These are phyloP conservation scores for Tinea semifulvella DNA, from an alignment of 2,888 invertebrate genomes.

Conservation along the genomic window DNA sequence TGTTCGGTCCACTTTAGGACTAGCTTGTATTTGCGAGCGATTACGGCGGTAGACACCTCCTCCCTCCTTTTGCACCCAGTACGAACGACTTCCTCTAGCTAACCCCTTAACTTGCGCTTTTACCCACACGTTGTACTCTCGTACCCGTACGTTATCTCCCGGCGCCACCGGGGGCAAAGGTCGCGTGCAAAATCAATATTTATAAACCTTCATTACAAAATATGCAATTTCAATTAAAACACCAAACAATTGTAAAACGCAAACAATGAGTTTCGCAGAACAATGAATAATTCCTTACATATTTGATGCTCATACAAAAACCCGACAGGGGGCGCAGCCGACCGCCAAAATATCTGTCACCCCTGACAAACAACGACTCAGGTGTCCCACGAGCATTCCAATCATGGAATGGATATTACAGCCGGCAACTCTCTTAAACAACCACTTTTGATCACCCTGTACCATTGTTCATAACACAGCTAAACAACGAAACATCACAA, in stretches of 20 bases:
- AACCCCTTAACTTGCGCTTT: no score
- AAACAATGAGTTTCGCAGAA: neutral
- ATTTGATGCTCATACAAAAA: conserved; percentile 7
- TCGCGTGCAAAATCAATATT: no score
- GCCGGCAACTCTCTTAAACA: conserved; percentile 9
- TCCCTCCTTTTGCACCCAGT: no score
- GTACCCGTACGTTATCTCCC: no score
- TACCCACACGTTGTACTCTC: no score
- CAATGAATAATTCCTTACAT: conserved; percentile 6
- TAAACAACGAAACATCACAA: neutral
- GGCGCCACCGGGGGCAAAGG: no score
- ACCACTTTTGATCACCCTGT: conserved; percentile 8
- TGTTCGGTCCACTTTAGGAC: no score
- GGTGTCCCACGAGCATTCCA: conserved; percentile 10
- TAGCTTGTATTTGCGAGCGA: no score
- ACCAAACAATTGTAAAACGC: neutral
- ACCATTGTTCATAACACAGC: neutral
- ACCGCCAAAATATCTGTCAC: conserved; percentile 11
- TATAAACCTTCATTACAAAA: neutral
- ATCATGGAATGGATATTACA: conserved; percentile 12
- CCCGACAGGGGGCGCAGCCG: conserved; percentile 6
- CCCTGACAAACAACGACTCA: conserved; percentile 12
- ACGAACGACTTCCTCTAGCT: no score
- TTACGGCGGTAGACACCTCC: no score
- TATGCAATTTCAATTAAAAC: conserved; percentile 2